Conservation (phyloP, 2,113 vertebrate genomes). For the Lota lota region DNA sequence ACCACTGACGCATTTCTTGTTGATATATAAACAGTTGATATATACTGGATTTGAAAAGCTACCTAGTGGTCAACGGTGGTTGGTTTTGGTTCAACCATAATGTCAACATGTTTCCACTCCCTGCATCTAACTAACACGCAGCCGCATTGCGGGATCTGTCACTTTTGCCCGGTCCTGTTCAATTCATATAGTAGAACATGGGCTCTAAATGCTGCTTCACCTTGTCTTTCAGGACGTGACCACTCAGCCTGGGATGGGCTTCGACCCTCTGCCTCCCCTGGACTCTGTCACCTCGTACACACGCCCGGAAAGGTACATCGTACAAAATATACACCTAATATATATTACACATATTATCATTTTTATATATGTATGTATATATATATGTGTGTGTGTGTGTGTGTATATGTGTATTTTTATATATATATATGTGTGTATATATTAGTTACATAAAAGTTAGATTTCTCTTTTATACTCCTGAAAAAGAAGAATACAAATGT, state of each 20-base stretch:
- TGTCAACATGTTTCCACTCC: no score
- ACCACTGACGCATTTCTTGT: no score
- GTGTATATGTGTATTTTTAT: background rate
- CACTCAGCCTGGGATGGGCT: constrained; percentile 90
- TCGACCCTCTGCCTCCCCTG: constrained; percentile 90
- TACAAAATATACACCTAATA: background rate
- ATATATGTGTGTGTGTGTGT: background rate
- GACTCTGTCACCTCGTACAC: constrained; percentile 87
- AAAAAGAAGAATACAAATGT: background rate
- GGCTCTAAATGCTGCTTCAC: no score
- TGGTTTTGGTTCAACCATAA: no score
- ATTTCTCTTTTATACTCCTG: background rate
- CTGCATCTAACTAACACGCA: no score
- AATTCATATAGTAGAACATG: no score
- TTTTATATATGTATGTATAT: background rate
- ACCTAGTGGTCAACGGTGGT: no score
- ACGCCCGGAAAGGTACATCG: constrained; percentile 86
- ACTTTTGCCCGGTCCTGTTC: no score
- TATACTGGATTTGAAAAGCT: no score
- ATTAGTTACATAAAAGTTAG: no score
- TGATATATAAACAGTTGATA: no score
- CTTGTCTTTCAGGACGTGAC: constrained; percentile 84
- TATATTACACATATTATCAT: background rate
- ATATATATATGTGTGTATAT: background rate
- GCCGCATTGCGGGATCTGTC: no score